Evolutionary conservation across 2,888 invertebrate species (phyloP).

Genomic region (Caenorhabditis sinica): DNA sequence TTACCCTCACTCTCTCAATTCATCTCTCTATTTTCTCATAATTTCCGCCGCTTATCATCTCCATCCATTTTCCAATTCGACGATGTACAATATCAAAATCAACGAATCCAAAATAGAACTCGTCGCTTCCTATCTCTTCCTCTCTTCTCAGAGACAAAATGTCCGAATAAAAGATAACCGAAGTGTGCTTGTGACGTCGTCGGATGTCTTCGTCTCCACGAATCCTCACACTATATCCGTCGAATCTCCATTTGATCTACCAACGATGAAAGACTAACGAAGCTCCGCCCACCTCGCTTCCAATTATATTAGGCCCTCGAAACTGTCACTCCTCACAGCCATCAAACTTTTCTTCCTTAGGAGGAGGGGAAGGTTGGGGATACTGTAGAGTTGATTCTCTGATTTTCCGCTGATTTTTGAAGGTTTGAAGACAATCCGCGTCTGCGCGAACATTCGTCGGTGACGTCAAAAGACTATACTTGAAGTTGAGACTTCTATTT

Average conservation of each 20-base stretch:
- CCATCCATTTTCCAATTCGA: slow-evolving; percentile 23
- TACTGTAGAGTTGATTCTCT: slow-evolving; percentile 30
- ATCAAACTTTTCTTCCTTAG: slow-evolving; percentile 42
- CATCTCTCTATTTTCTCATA: slow-evolving; percentile 8
- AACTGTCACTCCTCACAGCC: slow-evolving; percentile 44
- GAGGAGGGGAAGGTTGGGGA: too few relatives aligned
- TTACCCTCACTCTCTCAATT: slow-evolving; percentile 10
- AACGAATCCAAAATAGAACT: slow-evolving; percentile 60
- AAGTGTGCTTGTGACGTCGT: slow-evolving; percentile 62
- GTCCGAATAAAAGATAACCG: slow-evolving; percentile 47
- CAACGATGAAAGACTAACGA: slow-evolving; percentile 55
- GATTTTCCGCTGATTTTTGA: slow-evolving; percentile 30
- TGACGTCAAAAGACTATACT: slow-evolving; percentile 41
- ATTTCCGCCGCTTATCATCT: slow-evolving; percentile 39
- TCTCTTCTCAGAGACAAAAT: neutral
- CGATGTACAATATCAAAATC: slow-evolving; percentile 38
- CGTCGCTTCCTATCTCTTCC: slow-evolving; percentile 16
- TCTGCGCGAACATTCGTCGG: slow-evolving; percentile 2
- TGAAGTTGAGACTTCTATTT: slow-evolving; percentile 7
- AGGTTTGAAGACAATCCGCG: neutral
- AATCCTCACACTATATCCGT: slow-evolving; percentile 11
- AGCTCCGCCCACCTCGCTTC: slow-evolving; percentile 48
- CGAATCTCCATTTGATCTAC: slow-evolving; percentile 29
- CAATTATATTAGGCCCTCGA: slow-evolving; percentile 43
- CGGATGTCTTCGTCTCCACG: slow-evolving; percentile 29